phyloP scores from a whole-genome alignment of 2,888 invertebrate species.

The Drosophila kanekoi region DNA sequence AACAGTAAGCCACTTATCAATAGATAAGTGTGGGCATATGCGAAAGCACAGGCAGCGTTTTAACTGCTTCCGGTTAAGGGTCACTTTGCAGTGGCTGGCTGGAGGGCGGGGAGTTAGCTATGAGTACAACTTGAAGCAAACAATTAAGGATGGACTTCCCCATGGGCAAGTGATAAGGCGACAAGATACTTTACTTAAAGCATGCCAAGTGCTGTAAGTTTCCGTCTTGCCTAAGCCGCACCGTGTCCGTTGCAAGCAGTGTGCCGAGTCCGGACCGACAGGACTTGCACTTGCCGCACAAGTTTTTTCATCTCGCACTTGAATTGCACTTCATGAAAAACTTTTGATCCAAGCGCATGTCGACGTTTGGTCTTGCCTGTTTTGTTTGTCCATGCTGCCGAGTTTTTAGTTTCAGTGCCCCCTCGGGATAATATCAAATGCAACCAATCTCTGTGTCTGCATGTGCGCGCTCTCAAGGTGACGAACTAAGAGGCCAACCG shows the following conservation, averaged over 20 bases:
- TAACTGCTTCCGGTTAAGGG: neutral
- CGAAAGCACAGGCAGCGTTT: neutral
- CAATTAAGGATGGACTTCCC: neutral
- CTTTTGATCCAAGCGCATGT: neutral
- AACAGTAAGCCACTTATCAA: slow-evolving; percentile 14
- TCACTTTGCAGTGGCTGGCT: neutral
- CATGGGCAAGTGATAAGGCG: neutral
- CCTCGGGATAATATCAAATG: slow-evolving; percentile 1
- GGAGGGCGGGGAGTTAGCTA: neutral
- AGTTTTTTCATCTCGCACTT: neutral
- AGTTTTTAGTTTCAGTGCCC: slow-evolving; percentile 6
- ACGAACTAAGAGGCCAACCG: neutral
- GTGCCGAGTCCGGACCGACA: too few relatives aligned
- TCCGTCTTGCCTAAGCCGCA: neutral
- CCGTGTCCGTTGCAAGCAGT: too few relatives aligned
- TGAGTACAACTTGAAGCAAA: neutral
- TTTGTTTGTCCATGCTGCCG: neutral
- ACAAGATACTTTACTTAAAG: neutral
- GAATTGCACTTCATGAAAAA: neutral
- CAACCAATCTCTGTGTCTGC: neutral
- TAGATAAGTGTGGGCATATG: neutral
- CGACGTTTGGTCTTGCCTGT: neutral
- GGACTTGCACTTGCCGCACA: neutral
- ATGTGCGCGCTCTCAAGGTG: too few relatives aligned
- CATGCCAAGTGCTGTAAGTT: neutral